A percentile compares a stretch with the other conserved stretches of the same genome.
These are phyloP conservation scores for Orius laevigatus DNA, from an alignment of 1,140 invertebrate genomes.

Conservation along the genomic window DNA sequence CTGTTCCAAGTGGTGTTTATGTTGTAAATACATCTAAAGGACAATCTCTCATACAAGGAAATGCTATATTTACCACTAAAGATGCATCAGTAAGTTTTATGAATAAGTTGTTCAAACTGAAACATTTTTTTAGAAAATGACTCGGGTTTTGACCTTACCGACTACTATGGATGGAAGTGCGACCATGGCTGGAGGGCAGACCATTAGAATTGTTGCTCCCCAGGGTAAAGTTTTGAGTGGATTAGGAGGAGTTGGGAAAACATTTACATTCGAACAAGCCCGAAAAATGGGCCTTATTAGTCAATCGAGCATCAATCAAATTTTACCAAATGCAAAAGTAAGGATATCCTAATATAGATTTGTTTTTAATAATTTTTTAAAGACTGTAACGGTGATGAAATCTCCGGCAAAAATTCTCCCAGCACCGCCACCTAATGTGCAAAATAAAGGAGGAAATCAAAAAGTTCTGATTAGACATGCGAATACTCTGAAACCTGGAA, in stretches of 20 bases:
- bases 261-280: slow-evolving; percentile 49
- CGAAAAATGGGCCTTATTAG: slow-evolving; percentile 46
- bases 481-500: slow-evolving; percentile 16
- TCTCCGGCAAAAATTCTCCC: slow-evolving; percentile 53
- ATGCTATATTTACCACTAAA: no score
- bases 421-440: slow-evolving; percentile 35
- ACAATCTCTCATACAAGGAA: no score
- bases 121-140: slow-evolving; percentile 14
- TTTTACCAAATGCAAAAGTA: slow-evolving; percentile 26
- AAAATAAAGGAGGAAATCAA: slow-evolving; percentile 31
- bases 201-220: slow-evolving; percentile 13
- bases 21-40: neutral
- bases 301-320: slow-evolving; percentile 34
- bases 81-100: no score
- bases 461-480: slow-evolving; percentile 42
- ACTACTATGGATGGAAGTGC: neutral
- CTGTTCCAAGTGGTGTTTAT: neutral
- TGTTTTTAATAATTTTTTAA: slow-evolving; percentile 10
- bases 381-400: slow-evolving; percentile 18
- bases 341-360: no score
- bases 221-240: neutral
- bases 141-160: slow-evolving; percentile 8
- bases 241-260: slow-evolving; percentile 28
- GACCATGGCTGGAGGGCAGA: neutral
- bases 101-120: no score